Percentiles rank a stretch among this genome's conserved stretches.
Evolutionary conservation across 2,888 invertebrate genomes (phyloP).

Genomic region (Ormia ochracea): DNA sequence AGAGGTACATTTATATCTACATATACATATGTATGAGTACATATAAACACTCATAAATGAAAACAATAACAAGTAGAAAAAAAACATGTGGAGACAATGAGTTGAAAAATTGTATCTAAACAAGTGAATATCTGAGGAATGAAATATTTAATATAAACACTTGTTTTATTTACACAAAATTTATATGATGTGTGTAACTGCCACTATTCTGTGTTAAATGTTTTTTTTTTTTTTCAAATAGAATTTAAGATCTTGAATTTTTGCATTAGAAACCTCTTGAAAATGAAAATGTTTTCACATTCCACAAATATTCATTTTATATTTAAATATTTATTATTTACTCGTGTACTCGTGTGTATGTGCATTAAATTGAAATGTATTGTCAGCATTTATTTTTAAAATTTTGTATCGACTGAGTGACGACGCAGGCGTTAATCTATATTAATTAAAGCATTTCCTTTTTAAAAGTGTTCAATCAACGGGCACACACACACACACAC

Average conservation of each 20-base stretch:
- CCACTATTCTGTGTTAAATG: neutral
- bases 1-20: constrained; percentile 21
- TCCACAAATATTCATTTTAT: neutral
- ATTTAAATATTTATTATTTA: no score
- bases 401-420: constrained; percentile 20
- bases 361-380: neutral
- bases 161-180: constrained; percentile 11
- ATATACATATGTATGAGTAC: neutral
- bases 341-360: no score
- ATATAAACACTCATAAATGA: neutral
- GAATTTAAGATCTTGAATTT: constrained; percentile 26
- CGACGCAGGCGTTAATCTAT: constrained; percentile 22
- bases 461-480: constrained; percentile 9
- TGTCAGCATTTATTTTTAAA: constrained; percentile 31
- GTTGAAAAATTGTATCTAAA: constrained; percentile 40
- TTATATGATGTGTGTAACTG: neutral
- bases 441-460: constrained; percentile 52
- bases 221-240: neutral
- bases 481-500: no score
- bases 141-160: constrained; percentile 47
- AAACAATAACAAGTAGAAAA: constrained; percentile 4
- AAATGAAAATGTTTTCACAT: constrained; percentile 21
- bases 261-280: constrained; percentile 24
- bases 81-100: constrained; percentile 36
- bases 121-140: constrained; percentile 30